Base-by-base conservation (phyloP, 2,797 vertebrate species). In the Carcharodon carcharias region DNA sequence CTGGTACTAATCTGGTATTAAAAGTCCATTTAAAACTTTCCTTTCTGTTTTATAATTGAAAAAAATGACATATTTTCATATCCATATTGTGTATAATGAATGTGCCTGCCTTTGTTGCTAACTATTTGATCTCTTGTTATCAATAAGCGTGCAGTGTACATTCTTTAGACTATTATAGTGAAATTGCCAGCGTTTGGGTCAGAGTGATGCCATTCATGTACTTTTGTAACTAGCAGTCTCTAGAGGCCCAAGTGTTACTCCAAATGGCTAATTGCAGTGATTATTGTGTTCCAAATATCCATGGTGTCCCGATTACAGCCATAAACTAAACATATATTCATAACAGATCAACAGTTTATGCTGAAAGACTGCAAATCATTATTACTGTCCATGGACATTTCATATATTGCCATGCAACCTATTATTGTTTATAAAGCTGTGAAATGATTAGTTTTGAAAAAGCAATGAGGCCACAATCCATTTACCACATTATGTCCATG, bases 241-340 rank as follows among this genome's bases (percentile, higher is more conserved):
- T 40, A 8, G 45, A 12, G 94, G 31, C 11, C 94, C 28, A 56
- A 58, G 14, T 58, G 4, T n/a, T 95, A 21, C 26, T 77, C 67
- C 50, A 95, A 95, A 73, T 21, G 14, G 35, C 69, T 95, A 95
- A 73, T 77, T 77, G 94, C 50, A 54, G 18, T 77, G 94, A 77
- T 95, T 95, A 95, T 1, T 0, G n/a, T 95, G 94, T 58, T 95
- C 50, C 50, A 73, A 56, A 56, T 71, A 95, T 73, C 45, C 71
- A 77, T 7, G 31, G 69, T 95, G 69, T 95, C 94, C 31, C 58
- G 28, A 56, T 95, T 77, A 95, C 69, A 56, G 50, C 28, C 45
- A 73, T 73, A 77, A 56, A n/a, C 31, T 54, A 77, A 77, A 95
- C 69, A 95, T 77, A 94, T 67, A 77, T 95, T 95, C 28, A 95